Percentiles rank a stretch among this genome's conserved stretches.
Conservation (phyloP, 2,888 invertebrate species). For the Trissolcus japonicus region DNA sequence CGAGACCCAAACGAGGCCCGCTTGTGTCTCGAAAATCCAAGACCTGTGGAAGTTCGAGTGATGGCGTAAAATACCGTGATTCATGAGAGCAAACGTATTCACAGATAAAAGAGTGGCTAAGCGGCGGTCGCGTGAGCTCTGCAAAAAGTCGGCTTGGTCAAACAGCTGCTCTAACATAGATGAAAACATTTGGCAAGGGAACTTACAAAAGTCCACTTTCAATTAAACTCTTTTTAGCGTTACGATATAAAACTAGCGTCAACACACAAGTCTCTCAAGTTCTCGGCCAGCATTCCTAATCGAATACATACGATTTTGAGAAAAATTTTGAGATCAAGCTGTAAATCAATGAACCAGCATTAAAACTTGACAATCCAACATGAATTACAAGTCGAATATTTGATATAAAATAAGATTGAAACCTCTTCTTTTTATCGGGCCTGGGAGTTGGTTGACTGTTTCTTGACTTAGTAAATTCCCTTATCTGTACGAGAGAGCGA, state of each 20-base stretch:
- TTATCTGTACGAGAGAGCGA: constrained; percentile 69
- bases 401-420: background rate
- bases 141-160: constrained; percentile 45
- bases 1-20: background rate
- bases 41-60: constrained; percentile 23
- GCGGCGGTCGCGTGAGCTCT: constrained; percentile 45
- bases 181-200: constrained; percentile 49
- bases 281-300: background rate
- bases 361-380: background rate
- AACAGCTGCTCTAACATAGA: constrained; percentile 45
- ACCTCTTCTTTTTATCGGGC: constrained; percentile 41
- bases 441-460: constrained; percentile 61
- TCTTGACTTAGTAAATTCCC: constrained; percentile 68
- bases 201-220: constrained; percentile 38
- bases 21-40: background rate
- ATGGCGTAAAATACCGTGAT: constrained; percentile 40
- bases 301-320: constrained; percentile 39
- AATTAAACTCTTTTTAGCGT: constrained; percentile 10
- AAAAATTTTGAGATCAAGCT: constrained; percentile 53
- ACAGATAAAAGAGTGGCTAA: constrained; percentile 52
- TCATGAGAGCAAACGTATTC: constrained; percentile 42
- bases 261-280: background rate
- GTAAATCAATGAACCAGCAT: constrained; percentile 58
- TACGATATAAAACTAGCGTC: background rate
- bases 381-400: too few relatives aligned